phyloP scores from a whole-genome alignment of 2,888 invertebrate genomes.

The Pemphredon lugubris region DNA sequence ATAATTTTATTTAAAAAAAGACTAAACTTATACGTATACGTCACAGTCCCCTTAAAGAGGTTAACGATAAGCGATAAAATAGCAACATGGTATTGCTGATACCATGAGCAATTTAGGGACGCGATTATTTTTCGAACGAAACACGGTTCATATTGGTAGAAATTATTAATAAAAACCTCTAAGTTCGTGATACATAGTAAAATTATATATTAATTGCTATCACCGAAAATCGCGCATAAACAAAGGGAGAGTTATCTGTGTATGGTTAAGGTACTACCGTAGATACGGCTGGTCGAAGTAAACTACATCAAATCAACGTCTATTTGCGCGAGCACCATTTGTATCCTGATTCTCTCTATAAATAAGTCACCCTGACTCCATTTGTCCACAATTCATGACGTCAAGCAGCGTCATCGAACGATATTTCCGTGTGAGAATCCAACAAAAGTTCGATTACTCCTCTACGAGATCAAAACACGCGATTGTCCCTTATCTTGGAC shows the following conservation, averaged over 20 bases:
- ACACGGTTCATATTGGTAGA: too few species aligned
- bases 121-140: too few species aligned
- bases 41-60: too few species aligned
- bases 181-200: too few species aligned
- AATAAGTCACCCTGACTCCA: slow-evolving; percentile 42
- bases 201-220: too few species aligned
- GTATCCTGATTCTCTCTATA: slow-evolving; percentile 50
- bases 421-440: slow-evolving; percentile 28
- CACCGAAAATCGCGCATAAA: neutral
- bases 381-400: slow-evolving; percentile 37
- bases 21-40: too few species aligned
- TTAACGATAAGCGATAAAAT: too few species aligned
- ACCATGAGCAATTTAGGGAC: too few species aligned
- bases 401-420: slow-evolving; percentile 15
- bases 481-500: neutral
- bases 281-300: neutral
- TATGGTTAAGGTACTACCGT: neutral
- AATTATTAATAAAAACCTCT: too few species aligned
- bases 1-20: too few species aligned
- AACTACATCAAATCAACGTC: slow-evolving; percentile 26
- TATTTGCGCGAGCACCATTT: slow-evolving; percentile 34
- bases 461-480: neutral
- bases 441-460: too few species aligned
- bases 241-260: neutral
- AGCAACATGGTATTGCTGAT: too few species aligned